Conservation (phyloP, 2,797 vertebrate species). For the Fratercula arctica region DNA sequence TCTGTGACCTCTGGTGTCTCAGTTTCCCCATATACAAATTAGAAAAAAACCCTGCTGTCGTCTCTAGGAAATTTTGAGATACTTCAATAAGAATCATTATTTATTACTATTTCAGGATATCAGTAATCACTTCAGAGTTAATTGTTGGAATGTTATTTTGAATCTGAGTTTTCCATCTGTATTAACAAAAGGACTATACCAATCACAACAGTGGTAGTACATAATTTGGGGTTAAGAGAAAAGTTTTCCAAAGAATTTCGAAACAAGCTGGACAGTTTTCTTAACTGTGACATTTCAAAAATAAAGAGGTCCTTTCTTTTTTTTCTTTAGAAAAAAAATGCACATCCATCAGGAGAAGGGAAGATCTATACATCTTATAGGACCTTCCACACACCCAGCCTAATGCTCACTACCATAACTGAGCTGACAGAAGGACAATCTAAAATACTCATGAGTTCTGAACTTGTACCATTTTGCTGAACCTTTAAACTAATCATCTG, state of each 20-base stretch:
- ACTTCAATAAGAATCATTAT: not conserved
- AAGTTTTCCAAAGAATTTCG: not conserved
- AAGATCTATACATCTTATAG: not conserved
- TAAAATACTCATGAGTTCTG: not conserved
- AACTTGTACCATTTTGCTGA: not conserved
- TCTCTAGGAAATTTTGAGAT: not conserved
- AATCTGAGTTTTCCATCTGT: not conserved
- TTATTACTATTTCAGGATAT: not conserved
- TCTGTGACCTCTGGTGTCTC: slow-evolving; percentile 46
- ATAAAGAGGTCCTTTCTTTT: not conserved
- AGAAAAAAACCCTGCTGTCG: not conserved
- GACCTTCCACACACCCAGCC: not conserved
- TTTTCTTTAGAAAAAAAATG: not conserved
- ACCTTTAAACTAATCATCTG: not conserved
- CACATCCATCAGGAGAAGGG: accelerated
- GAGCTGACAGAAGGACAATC: not conserved
- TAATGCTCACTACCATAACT: not conserved
- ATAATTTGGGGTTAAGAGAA: not conserved
- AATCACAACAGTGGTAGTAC: not conserved
- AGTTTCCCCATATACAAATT: not conserved
- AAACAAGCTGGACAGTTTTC: not conserved
- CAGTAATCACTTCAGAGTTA: not conserved
- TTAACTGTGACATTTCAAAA: not conserved
- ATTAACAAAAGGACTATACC: not conserved
- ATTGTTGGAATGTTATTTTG: not conserved